These are phyloP conservation scores for Isurus oxyrinchus DNA, from an alignment of 2,113 vertebrate genomes.

Conservation along the genomic window DNA sequence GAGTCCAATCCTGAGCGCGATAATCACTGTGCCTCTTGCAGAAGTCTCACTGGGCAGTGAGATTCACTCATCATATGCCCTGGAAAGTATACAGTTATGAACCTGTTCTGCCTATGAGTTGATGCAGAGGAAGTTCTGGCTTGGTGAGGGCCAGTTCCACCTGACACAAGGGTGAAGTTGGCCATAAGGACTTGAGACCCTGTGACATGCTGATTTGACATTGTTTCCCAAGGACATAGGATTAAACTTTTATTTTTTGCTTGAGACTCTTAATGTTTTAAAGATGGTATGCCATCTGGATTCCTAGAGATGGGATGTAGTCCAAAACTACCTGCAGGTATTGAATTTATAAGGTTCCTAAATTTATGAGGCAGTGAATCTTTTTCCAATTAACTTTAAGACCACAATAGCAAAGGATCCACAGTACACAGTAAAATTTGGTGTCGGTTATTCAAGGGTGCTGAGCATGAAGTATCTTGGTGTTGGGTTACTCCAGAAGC, in stretches of 20 bases:
- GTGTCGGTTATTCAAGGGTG: neutral
- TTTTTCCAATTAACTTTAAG: slow-evolving; percentile 35
- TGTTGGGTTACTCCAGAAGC: slow-evolving; percentile 28
- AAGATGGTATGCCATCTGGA: slow-evolving; percentile 23
- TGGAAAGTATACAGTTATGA: neutral
- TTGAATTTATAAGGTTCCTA: slow-evolving; percentile 31
- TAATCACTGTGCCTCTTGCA: no score
- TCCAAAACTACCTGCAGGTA: slow-evolving; percentile 19
- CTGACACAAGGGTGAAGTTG: neutral
- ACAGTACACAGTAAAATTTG: neutral
- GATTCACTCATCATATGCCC: neutral
- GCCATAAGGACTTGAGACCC: neutral
- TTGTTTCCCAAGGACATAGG: neutral
- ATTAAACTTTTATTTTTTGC: neutral
- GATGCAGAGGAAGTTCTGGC: no score
- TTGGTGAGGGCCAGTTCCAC: no score
- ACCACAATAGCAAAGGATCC: slow-evolving; percentile 6
- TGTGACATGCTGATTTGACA: neutral
- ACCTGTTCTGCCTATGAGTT: no score
- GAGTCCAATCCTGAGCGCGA: no score
- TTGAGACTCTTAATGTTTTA: neutral
- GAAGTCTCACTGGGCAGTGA: neutral
- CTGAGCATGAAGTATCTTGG: neutral
- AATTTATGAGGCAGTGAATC: slow-evolving; percentile 35
- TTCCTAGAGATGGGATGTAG: neutral